Evolutionary conservation across 1,140 invertebrate species (phyloP), one percentile per base, ranked within the genome.

Genomic region (Hermetia illucens): DNA sequence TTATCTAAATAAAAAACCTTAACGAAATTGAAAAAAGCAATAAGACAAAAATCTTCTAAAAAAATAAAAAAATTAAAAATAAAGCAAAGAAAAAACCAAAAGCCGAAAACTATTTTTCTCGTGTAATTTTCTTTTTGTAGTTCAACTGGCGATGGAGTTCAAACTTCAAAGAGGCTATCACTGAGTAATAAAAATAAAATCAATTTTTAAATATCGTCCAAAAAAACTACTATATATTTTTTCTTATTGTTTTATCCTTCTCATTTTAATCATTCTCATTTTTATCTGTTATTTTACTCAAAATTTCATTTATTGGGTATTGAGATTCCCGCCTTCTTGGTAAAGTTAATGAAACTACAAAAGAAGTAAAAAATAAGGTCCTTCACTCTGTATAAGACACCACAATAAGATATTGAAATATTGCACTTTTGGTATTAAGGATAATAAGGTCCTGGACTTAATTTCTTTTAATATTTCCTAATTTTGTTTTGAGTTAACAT

Each of bases 101-200:
- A 13, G 17, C 10, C 25, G 16, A 32, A 20, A 25, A 38, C 15
- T 12, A 3, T 22, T n/a, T 39, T 32, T 44, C 34, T 44, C 17
- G 36, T 46, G 25, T 44, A 21, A 31, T 51, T 69, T 58, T 63
- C 58, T 59, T 69, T 63, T 63, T 66, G 62, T 70, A 85, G 82
- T 85, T 82, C 75, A 81, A 82, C 73, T 90, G 85, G 85, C 84
- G 83, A 74, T 81, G 82, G 79, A 88, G 83, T 77, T 74, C 82
- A 70, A 80, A 88, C 81, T 90, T 90, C 84, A 84, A 78, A 77
- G 82, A 89, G 75, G 82, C 83, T 69, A 84, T 90, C 72, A 81
- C 73, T 65, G 72, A 75, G 73, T 75, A 75, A 74, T 64, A n/a
- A n/a, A 48, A 58, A 53, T 61, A 56, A 31, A 31, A n/a, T 15